A percentile compares a stretch with the other conserved stretches of the same genome.
Conservation (phyloP, 2,113 vertebrate species). For the Nothocercus julius region DNA sequence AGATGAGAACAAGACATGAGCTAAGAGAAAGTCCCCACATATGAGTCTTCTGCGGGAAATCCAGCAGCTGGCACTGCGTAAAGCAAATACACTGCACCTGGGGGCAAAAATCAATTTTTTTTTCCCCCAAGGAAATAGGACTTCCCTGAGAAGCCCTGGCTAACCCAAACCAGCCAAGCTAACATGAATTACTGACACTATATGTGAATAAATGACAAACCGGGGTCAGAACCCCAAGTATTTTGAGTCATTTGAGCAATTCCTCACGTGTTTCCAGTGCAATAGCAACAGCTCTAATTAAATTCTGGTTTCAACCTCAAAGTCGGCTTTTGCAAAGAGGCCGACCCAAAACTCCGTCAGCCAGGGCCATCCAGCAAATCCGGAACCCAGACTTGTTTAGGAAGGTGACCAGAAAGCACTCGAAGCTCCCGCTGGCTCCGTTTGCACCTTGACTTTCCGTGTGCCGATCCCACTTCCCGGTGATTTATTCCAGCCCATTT, state of each 20-base stretch:
- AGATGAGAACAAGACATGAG: not conserved
- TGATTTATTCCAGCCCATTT: conserved; percentile 44
- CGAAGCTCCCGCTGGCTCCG: not conserved
- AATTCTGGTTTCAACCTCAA: not conserved
- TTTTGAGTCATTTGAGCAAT: not conserved
- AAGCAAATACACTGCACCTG: not conserved
- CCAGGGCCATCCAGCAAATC: not conserved
- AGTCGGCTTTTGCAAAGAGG: not conserved
- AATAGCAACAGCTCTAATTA: not conserved
- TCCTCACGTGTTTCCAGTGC: not conserved
- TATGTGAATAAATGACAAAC: not conserved
- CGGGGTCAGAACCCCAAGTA: not conserved
- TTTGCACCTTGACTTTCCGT: not conserved
- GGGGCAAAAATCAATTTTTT: not conserved
- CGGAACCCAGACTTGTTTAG: not conserved
- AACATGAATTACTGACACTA: accelerated
- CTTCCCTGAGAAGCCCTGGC: not conserved
- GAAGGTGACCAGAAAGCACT: not conserved
- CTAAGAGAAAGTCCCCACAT: not conserved
- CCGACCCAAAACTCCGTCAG: not conserved
- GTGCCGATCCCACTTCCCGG: not conserved
- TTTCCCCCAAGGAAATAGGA: not conserved
- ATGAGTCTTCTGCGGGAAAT: not conserved
- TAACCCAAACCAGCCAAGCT: not conserved
- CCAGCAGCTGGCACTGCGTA: not conserved